These are phyloP conservation scores for Plumapathes pennacea DNA, from an alignment of 92 coral and sea anemone genomes.

Conservation along the genomic window DNA sequence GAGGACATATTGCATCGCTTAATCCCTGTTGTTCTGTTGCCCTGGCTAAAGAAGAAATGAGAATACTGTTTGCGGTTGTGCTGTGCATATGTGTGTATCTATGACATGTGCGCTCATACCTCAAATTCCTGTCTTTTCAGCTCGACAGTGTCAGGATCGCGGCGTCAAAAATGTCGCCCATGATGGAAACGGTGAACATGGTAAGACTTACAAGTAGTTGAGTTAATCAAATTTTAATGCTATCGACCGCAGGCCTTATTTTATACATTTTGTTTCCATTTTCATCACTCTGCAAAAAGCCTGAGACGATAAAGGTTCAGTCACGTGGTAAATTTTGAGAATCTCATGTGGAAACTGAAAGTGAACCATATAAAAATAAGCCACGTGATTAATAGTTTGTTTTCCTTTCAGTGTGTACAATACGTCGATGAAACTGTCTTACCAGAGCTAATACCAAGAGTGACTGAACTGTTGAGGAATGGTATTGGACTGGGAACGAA, in stretches of 20 bases:
- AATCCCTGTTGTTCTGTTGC: too few relatives aligned
- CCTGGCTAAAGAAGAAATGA: too few relatives aligned
- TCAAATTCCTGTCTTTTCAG: slow-evolving; percentile 30
- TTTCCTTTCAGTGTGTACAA: slow-evolving; percentile 73
- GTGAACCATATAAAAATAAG: too few relatives aligned
- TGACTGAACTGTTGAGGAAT: slow-evolving; percentile 83
- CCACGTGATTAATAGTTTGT: neutral
- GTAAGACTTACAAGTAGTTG: too few relatives aligned
- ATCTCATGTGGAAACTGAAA: too few relatives aligned
- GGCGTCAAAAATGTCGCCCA: slow-evolving; percentile 89
- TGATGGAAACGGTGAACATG: slow-evolving; percentile 98
- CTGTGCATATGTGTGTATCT: too few relatives aligned
- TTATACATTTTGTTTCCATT: neutral
- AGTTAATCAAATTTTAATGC: neutral
- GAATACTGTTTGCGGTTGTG: too few relatives aligned
- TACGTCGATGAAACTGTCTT: slow-evolving; percentile 85
- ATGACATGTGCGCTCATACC: too few relatives aligned
- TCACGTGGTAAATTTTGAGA: too few relatives aligned
- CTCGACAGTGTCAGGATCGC: slow-evolving; percentile 90
- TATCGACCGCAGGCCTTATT: neutral
- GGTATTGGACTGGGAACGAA: slow-evolving; percentile 98
- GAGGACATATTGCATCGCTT: too few relatives aligned
- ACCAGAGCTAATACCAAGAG: slow-evolving; percentile 85
- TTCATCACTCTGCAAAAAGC: neutral
- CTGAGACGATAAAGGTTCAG: too few relatives aligned